Evolutionary conservation across 2,797 vertebrate genomes (phyloP).

Genomic region (Peromyscus nudipes): DNA sequence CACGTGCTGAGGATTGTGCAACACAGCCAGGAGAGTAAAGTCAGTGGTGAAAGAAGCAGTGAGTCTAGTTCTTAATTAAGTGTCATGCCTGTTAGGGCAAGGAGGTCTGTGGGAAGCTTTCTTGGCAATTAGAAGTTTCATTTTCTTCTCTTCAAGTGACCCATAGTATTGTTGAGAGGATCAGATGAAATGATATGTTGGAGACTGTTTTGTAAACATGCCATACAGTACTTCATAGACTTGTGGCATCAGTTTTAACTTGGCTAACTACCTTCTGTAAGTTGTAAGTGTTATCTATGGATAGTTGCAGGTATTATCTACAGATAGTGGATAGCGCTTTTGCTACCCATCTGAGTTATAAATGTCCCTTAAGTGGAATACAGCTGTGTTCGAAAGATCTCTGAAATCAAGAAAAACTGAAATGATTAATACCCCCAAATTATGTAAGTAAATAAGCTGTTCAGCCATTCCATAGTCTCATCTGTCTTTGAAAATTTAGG

Average conservation of each 20-base stretch:
- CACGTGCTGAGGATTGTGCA: not conserved
- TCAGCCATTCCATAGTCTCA: constrained; percentile 5
- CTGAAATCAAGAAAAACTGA: constrained; percentile 26
- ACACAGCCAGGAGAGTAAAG: constrained; percentile 38
- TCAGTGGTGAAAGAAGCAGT: constrained; percentile 39
- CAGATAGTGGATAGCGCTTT: not conserved
- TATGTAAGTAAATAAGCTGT: not conserved
- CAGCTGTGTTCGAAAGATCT: constrained; percentile 27
- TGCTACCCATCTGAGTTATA: constrained; percentile 9
- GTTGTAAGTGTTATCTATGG: not conserved
- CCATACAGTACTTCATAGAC: constrained; percentile 17
- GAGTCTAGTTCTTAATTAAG: constrained; percentile 66
- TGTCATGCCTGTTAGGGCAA: constrained; percentile 5
- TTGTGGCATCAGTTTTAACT: constrained; percentile 21
- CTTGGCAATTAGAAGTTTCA: constrained; percentile 36
- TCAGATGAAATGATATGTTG: constrained; percentile 49
- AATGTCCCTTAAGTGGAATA: not conserved
- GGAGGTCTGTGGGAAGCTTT: constrained; percentile 43
- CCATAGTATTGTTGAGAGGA: constrained; percentile 31
- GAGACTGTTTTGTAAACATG: constrained; percentile 70
- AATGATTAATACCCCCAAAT: constrained; percentile 66
- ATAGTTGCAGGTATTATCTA: not conserved
- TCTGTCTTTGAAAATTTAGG: constrained; percentile 28
- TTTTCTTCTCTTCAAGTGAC: constrained; percentile 45
- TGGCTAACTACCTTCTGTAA: constrained; percentile 3